Conservation (phyloP, 2,113 vertebrate species). For the Thomomys bottae region DNA sequence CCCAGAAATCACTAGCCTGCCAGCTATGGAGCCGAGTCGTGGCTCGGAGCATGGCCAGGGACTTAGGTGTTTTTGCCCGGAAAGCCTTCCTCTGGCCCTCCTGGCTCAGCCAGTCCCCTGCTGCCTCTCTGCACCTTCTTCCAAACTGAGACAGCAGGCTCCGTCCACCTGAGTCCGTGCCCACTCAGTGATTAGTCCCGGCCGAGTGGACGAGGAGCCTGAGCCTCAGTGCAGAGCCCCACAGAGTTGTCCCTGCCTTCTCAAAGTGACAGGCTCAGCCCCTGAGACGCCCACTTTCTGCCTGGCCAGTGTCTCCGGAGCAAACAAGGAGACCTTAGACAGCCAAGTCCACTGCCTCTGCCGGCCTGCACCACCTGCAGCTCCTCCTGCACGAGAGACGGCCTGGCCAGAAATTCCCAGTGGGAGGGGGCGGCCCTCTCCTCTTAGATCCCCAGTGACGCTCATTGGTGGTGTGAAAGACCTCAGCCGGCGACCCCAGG, state of each 20-base stretch:
- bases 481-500: neutral
- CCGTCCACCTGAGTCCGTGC: rapidly evolving
- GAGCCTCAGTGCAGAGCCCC: too few species aligned
- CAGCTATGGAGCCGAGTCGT: neutral
- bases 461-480: neutral
- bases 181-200: neutral
- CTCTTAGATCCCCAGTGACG: rapidly evolving
- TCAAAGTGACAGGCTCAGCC: rapidly evolving
- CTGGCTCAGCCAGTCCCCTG: neutral
- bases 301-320: neutral
- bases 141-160: neutral
- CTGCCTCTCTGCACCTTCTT: neutral
- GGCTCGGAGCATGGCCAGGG: rapidly evolving
- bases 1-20: rapidly evolving
- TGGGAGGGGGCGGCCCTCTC: neutral
- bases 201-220: neutral
- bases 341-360: neutral
- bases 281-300: neutral
- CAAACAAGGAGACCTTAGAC: too few species aligned
- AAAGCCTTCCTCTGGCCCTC: neutral
- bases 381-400: neutral
- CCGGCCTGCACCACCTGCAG: neutral
- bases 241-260: neutral
- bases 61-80: too few species aligned
- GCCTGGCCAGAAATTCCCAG: constrained; percentile 29